A percentile compares a stretch with the other conserved stretches of the same genome.
phyloP scores from a whole-genome alignment of 2,888 invertebrate genomes.

The Dione vanillae region DNA sequence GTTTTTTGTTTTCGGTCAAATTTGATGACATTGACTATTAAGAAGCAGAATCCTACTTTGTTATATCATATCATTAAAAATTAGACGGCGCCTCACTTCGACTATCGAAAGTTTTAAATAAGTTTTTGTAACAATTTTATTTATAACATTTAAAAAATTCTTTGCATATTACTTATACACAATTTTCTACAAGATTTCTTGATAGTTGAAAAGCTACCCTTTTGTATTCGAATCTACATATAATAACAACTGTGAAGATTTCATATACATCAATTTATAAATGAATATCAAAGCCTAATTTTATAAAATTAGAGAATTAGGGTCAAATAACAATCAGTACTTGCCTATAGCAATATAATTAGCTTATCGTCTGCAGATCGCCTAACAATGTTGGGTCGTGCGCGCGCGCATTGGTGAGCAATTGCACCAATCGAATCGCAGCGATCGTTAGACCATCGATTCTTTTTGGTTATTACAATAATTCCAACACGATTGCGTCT shows the following conservation, averaged over 20 bases:
- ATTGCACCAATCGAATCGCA: conserved; percentile 73
- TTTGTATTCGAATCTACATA: conserved; percentile 62
- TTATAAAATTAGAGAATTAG: conserved; percentile 72
- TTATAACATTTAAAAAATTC: conserved; percentile 36
- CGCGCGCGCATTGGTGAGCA: conserved; percentile 78
- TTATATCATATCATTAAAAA: background rate
- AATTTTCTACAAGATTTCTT: conserved; percentile 54
- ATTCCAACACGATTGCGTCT: conserved; percentile 80
- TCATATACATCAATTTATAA: conserved; percentile 53
- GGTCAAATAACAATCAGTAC: conserved; percentile 69
- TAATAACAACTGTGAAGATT: conserved; percentile 63
- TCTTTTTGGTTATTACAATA: conserved; percentile 84
- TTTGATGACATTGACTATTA: too few species aligned
- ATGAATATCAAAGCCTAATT: conserved; percentile 63
- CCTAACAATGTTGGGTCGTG: conserved; percentile 64
- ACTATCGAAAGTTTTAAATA: too few species aligned
- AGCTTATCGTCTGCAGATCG: conserved; percentile 77
- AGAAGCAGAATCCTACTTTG: too few species aligned
- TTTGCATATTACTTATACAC: conserved; percentile 29
- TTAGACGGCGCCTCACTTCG: background rate
- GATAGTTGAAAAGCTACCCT: conserved; percentile 60
- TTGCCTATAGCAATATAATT: conserved; percentile 72
- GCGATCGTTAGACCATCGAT: conserved; percentile 75
- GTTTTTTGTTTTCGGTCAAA: too few species aligned
- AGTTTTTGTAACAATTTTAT: too few species aligned